These are phyloP conservation scores for Heliconius hortense DNA, from an alignment of 2,888 invertebrate genomes.

Conservation along the genomic window DNA sequence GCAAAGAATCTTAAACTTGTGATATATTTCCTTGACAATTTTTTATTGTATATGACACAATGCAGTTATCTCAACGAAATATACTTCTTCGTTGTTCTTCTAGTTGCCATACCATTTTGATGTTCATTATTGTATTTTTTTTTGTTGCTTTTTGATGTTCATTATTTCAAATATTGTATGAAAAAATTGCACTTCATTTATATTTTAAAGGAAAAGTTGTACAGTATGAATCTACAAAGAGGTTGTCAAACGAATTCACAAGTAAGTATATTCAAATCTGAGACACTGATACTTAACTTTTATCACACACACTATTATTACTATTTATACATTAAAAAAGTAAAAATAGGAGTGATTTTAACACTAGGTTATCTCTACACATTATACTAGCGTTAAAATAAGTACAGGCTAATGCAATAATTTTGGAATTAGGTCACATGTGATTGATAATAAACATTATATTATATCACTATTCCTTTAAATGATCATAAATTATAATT, in stretches of 20 bases:
- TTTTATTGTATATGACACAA: constrained; percentile 4
- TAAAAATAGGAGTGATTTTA: neutral
- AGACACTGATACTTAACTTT: neutral
- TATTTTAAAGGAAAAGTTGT: constrained; percentile 19
- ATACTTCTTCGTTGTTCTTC: no score
- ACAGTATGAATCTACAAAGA: constrained; percentile 4
- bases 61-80: neutral
- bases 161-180: constrained; percentile 10
- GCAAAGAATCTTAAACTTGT: neutral
- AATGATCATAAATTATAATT: neutral
- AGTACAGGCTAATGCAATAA: neutral
- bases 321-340: neutral
- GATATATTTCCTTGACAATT: constrained; percentile 3
- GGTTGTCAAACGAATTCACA: constrained; percentile 13
- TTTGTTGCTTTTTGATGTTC: no score
- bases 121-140: no score
- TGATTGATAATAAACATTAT: neutral
- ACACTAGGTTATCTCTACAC: neutral
- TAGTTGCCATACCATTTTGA: constrained; percentile 7
- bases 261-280: constrained; percentile 11
- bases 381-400: neutral
- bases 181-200: constrained; percentile 20
- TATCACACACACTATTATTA: neutral
- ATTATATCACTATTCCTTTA: neutral
- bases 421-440: neutral